phyloP scores from a whole-genome alignment of 2,888 invertebrate genomes.

The Seira ritae region DNA sequence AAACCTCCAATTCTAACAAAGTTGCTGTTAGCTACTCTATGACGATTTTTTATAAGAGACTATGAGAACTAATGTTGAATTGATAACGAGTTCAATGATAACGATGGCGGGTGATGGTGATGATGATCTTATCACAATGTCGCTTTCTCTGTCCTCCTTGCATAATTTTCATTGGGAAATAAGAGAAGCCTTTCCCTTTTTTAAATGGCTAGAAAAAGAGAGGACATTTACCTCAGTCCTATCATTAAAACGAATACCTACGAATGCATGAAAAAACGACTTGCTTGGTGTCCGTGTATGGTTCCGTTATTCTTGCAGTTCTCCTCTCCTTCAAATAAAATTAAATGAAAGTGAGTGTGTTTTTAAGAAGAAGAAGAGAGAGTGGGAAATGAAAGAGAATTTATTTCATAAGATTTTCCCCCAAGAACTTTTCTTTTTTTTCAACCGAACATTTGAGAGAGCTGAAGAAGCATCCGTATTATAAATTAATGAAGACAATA shows the following conservation, averaged over 20 bases:
- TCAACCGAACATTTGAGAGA: neutral
- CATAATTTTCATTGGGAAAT: too few relatives aligned
- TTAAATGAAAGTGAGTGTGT: slow-evolving; percentile 9
- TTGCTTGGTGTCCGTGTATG: too few relatives aligned
- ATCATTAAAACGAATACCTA: too few relatives aligned
- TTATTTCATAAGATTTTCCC: slow-evolving; percentile 25
- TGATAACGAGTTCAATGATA: slow-evolving; percentile 16
- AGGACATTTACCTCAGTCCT: too few relatives aligned
- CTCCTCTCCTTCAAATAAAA: neutral
- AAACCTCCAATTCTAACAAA: too few relatives aligned
- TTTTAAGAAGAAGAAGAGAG: neutral
- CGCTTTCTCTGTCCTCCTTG: neutral
- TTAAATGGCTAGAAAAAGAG: neutral
- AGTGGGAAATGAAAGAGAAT: neutral
- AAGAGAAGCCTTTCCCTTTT: too few relatives aligned
- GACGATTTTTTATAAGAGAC: neutral
- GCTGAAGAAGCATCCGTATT: slow-evolving; percentile 5
- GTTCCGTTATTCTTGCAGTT: too few relatives aligned
- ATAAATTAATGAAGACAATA: slow-evolving; percentile 33
- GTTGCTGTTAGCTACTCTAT: too few relatives aligned
- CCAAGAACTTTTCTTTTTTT: neutral
- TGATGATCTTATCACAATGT: slow-evolving; percentile 19
- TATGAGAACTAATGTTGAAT: neutral
- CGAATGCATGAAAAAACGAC: neutral
- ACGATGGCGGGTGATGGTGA: too few relatives aligned